Evolutionary conservation across 2,113 vertebrate species (phyloP).

Genomic region (Poecilia latipinna): DNA sequence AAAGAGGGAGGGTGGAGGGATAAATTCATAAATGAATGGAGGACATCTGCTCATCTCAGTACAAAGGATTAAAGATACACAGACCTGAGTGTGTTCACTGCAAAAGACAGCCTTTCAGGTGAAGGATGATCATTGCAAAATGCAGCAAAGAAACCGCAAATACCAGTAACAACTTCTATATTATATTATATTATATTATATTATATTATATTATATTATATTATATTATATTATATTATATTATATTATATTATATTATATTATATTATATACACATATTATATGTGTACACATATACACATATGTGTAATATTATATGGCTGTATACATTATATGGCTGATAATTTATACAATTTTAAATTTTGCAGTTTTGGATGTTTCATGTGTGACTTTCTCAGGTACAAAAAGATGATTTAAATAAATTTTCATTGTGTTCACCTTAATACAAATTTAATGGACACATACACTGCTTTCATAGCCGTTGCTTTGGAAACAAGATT

Average conservation of each 20-base stretch:
- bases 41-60: slow-evolving; percentile 93
- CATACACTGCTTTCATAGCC: neutral
- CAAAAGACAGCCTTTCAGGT: slow-evolving; percentile 21
- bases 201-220: too few relatives aligned
- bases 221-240: too few relatives aligned
- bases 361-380: neutral
- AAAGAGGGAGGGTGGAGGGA: slow-evolving; percentile 70
- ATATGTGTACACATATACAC: too few relatives aligned
- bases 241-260: too few relatives aligned
- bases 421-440: neutral
- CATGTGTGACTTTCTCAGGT: too few relatives aligned
- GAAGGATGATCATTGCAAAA: slow-evolving; percentile 26
- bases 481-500: neutral
- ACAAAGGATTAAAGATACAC: slow-evolving; percentile 88
- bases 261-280: too few relatives aligned
- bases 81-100: slow-evolving; percentile 44
- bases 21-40: slow-evolving; percentile 99
- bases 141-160: slow-evolving; percentile 9
- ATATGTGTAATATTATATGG: too few relatives aligned
- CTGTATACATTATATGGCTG: neutral
- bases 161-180: neutral
- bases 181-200: too few relatives aligned
- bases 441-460: neutral
- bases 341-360: neutral
- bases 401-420: too few relatives aligned